These are phyloP conservation scores for Lindbergichthys nudifrons DNA, from an alignment of 2,797 vertebrate genomes.

Conservation along the genomic window DNA sequence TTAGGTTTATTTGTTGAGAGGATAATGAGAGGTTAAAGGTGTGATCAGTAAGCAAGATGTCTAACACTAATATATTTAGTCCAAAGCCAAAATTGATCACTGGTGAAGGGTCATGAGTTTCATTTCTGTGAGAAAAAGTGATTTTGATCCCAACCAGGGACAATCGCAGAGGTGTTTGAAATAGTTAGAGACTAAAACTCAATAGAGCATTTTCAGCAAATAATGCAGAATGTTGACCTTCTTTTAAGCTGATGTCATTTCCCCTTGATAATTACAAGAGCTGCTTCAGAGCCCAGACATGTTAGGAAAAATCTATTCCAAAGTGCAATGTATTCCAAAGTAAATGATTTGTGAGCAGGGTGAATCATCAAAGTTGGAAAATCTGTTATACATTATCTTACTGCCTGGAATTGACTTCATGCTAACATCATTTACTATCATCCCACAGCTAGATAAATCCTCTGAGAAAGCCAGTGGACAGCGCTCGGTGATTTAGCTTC, in stretches of 20 bases:
- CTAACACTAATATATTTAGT: background rate
- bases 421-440: constrained; percentile 27
- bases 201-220: constrained; percentile 4
- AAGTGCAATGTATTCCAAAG: constrained; percentile 32
- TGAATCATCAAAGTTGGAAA: constrained; percentile 58
- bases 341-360: constrained; percentile 71
- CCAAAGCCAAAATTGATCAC: background rate
- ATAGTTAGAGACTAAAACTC: background rate
- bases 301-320: constrained; percentile 50
- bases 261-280: constrained; percentile 30
- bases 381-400: constrained; percentile 75
- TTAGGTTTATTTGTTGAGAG: background rate
- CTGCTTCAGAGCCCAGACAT: constrained; percentile 15
- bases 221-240: constrained; percentile 15
- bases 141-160: background rate
- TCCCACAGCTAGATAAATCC: background rate
- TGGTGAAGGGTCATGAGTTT: background rate
- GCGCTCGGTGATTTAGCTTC: constrained; percentile 1
- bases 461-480: background rate
- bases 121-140: background rate
- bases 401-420: constrained; percentile 53
- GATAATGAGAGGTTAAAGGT: constrained; percentile 19
- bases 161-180: background rate
- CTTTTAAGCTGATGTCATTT: constrained; percentile 56
- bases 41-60: constrained; percentile 3